phyloP scores from a whole-genome alignment of 2,888 invertebrate species.

The Leptopilina syphax region DNA sequence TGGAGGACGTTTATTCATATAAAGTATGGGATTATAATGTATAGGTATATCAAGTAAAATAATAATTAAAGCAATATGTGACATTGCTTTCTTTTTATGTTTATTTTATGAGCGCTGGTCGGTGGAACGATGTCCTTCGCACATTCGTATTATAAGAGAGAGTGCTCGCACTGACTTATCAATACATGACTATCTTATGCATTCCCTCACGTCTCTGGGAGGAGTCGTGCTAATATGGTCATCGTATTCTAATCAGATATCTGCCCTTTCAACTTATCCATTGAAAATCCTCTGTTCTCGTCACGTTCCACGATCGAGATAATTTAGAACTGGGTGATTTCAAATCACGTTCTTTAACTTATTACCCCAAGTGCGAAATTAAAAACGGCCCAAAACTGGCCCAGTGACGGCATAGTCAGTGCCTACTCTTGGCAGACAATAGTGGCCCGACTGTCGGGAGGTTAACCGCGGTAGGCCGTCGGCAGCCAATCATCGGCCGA shows the following conservation, averaged over 20 bases:
- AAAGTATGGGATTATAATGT: too few species aligned
- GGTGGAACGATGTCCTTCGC: neutral
- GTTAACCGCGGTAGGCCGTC: too few species aligned
- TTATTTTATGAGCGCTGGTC: neutral
- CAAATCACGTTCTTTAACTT: constrained; percentile 11
- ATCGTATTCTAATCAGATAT: constrained; percentile 59
- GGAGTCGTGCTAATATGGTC: constrained; percentile 56
- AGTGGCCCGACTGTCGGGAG: too few species aligned
- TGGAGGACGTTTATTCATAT: too few species aligned
- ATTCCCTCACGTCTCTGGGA: constrained; percentile 62
- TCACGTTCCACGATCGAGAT: neutral
- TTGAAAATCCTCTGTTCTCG: constrained; percentile 8
- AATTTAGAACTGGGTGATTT: constrained; percentile 17
- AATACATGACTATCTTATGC: constrained; percentile 44
- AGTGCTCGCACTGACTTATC: constrained; percentile 13
- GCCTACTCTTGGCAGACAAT: too few species aligned
- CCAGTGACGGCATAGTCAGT: too few species aligned
- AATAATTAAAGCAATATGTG: neutral
- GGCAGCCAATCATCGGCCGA: too few species aligned
- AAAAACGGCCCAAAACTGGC: too few species aligned
- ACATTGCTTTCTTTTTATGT: neutral
- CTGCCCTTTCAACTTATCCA: constrained; percentile 45
- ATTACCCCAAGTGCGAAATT: too few species aligned
- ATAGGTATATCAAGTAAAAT: too few species aligned
- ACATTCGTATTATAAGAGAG: constrained; percentile 12